Evolutionary conservation across 2,797 vertebrate genomes (phyloP).

Genomic region (Columba guinea): DNA sequence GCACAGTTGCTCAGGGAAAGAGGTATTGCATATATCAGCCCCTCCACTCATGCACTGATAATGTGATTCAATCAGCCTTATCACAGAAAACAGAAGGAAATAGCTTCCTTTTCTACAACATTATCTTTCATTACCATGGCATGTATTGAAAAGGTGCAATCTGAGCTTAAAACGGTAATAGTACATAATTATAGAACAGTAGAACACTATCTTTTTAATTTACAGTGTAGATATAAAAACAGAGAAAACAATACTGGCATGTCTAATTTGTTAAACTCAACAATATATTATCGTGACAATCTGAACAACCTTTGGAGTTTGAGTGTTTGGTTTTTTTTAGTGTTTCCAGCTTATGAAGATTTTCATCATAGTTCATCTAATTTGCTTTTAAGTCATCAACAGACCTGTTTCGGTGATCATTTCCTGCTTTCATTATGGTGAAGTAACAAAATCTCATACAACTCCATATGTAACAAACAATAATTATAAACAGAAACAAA

Average conservation of each 20-base stretch:
- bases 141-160: neutral
- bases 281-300: neutral
- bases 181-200: neutral
- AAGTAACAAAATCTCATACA: neutral
- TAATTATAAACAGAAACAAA: neutral
- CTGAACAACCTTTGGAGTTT: neutral
- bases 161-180: neutral
- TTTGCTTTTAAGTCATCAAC: slow-evolving; percentile 12
- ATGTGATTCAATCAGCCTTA: neutral
- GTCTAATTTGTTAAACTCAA: neutral
- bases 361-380: slow-evolving; percentile 8
- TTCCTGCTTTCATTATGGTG: slow-evolving; percentile 9
- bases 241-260: neutral
- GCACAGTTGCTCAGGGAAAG: neutral
- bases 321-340: neutral
- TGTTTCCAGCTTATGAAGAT: neutral
- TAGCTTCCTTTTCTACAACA: neutral
- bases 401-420: neutral
- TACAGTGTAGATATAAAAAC: neutral
- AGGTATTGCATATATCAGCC: neutral
- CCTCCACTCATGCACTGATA: neutral
- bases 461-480: neutral
- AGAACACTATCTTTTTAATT: neutral
- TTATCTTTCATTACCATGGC: neutral
- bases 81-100: neutral